These are phyloP conservation scores for Monarcha castaneiventris DNA, from an alignment of 2,113 vertebrate genomes.

Conservation along the genomic window DNA sequence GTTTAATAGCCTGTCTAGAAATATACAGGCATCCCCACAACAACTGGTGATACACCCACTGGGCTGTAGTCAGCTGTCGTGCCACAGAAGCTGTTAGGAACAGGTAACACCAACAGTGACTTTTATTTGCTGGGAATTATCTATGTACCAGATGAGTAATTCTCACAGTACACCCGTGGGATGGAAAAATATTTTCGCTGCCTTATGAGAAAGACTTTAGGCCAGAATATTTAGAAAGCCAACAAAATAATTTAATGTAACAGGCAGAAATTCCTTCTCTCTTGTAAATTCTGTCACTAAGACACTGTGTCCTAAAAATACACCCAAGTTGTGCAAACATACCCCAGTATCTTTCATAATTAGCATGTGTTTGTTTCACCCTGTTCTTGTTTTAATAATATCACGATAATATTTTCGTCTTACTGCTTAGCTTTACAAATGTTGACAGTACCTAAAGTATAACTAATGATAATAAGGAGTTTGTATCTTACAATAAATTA, in stretches of 20 bases:
- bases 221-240: background rate
- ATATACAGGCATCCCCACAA: background rate
- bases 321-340: background rate
- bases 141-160: background rate
- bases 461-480: background rate
- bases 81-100: background rate
- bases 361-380: background rate
- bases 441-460: background rate
- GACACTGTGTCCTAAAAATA: background rate
- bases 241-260: background rate
- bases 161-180: background rate
- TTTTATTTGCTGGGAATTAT: background rate
- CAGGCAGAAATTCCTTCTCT: background rate
- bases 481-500: background rate
- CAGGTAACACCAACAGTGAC: background rate
- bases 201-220: background rate
- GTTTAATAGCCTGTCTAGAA: background rate
- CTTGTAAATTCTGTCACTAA: background rate
- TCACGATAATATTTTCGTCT: background rate
- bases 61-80: background rate
- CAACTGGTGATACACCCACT: background rate
- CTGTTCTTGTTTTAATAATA: slow-evolving; percentile 6
- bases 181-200: background rate
- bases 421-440: background rate
- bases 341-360: background rate